Evolutionary conservation across 1,140 invertebrate species (phyloP).

Genomic region (Drosophila sproati): DNA sequence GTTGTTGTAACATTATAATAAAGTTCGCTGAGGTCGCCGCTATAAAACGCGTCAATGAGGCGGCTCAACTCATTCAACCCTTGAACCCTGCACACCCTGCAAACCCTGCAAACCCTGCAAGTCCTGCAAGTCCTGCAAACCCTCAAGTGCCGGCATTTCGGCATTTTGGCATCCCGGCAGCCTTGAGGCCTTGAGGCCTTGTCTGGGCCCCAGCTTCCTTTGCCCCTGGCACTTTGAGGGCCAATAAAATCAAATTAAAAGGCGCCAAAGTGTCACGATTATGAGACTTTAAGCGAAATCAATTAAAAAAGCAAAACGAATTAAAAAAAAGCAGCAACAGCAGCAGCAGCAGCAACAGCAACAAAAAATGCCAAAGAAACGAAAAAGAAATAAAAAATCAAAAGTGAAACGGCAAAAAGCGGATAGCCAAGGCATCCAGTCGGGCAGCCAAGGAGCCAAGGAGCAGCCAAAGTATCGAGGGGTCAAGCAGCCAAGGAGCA

Average conservation of each 20-base stretch:
- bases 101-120: too few relatives aligned
- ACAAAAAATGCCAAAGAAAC: background rate
- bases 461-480: too few relatives aligned
- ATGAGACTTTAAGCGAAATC: conserved; percentile 81
- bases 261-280: conserved; percentile 82
- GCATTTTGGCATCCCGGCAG: too few relatives aligned
- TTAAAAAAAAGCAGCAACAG: too few relatives aligned
- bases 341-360: too few relatives aligned
- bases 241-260: conserved; percentile 83
- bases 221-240: conserved; percentile 63
- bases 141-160: background rate
- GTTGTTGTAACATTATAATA: conserved; percentile 62
- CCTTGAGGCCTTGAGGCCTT: conserved; percentile 1
- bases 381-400: conserved; percentile 18
- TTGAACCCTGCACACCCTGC: conserved; percentile 1
- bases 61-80: conserved; percentile 54
- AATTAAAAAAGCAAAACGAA: conserved; percentile 64
- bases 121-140: background rate
- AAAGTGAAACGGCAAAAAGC: conserved; percentile 44
- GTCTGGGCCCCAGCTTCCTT: background rate
- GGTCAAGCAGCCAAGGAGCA: background rate
- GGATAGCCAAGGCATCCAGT: background rate
- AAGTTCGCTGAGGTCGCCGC: conserved; percentile 65
- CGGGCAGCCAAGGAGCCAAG: background rate
- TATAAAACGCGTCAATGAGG: conserved; percentile 79